Evolutionary conservation across 2,888 invertebrate genomes (phyloP), one percentile per base, ranked within the genome.

Genomic region (Ornithoptera priamus): DNA sequence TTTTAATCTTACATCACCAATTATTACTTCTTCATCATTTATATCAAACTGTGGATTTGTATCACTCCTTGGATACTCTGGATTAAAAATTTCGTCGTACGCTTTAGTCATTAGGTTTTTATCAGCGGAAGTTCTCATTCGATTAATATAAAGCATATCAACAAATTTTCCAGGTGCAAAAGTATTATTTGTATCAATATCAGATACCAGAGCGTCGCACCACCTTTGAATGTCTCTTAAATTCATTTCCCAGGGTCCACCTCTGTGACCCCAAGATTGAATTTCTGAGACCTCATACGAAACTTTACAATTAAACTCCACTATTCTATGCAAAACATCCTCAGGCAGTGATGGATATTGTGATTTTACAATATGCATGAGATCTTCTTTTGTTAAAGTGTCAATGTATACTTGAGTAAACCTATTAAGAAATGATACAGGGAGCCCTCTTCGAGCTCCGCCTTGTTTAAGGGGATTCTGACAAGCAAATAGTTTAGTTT

Each of bases 391-490:
- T 0, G 94, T 94, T 58, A 96, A 85, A 22, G 95, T 94, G 61
- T 94, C 94, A 12, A 96, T 89, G 76, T 95, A 95, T 0, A 98
- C 97, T 93, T 98, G 98, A 6, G 98, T 98, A 82, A 99, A 99
- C 78, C 99, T 94, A 87, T 99, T 99, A 0, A 99, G 93, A 85
- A 99, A 99, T 0, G 99, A 99, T 80, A 97, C 95, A 0, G 99
- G 99, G 42, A 99, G 92, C 0, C 99, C 99, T 85, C 99, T 95
- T 73, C 99, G 94, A 0, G 97, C 98, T 0, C 99, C 99, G 15
- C 99, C 99, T 92, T 99, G 98, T 78, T 95, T 95, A 58, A 97
- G 90, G 0, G 99, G 99, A 93, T 99, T 99, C 89, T 99, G 99
- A 80, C 99, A 99, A 0, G 97, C 99, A 86, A 99, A 99, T 65